A percentile compares a stretch with the other conserved stretches of the same genome.
These are phyloP conservation scores for Platypus cylindrus DNA, from an alignment of 2,888 invertebrate species.

Conservation along the genomic window DNA sequence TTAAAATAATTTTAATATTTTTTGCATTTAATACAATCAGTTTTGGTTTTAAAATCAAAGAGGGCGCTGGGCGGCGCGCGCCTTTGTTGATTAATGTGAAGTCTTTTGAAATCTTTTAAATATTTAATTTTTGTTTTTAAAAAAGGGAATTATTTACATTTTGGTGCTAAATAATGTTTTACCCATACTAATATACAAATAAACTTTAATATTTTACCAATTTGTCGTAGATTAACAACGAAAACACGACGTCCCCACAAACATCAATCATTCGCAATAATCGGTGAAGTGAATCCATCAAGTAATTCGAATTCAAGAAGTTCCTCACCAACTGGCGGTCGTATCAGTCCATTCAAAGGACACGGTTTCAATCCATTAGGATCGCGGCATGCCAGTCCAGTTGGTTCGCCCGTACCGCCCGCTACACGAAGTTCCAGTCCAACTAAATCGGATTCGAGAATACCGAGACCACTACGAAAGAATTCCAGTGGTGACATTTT, in stretches of 20 bases:
- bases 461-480: slow-evolving; percentile 23
- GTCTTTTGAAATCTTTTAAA: too few relatives aligned
- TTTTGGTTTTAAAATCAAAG: too few relatives aligned
- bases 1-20: too few relatives aligned
- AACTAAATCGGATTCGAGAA: slow-evolving; percentile 24
- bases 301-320: slow-evolving; percentile 26
- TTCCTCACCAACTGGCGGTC: slow-evolving; percentile 28
- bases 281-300: slow-evolving; percentile 29
- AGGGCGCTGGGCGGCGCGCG: too few relatives aligned
- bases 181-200: too few relatives aligned
- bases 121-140: too few relatives aligned
- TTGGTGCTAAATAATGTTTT: too few relatives aligned
- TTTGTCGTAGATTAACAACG: slow-evolving; percentile 18
- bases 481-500: slow-evolving; percentile 22
- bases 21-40: too few relatives aligned
- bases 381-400: slow-evolving; percentile 32
- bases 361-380: slow-evolving; percentile 34
- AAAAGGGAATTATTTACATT: too few relatives aligned
- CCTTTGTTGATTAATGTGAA: too few relatives aligned
- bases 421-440: slow-evolving; percentile 11
- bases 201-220: too few relatives aligned
- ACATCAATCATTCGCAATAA: slow-evolving; percentile 33
- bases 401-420: slow-evolving; percentile 28
- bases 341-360: slow-evolving; percentile 35
- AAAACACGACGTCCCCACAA: slow-evolving; percentile 27